phyloP scores from a whole-genome alignment of 2,888 invertebrate species.

The Erebia ligea region DNA sequence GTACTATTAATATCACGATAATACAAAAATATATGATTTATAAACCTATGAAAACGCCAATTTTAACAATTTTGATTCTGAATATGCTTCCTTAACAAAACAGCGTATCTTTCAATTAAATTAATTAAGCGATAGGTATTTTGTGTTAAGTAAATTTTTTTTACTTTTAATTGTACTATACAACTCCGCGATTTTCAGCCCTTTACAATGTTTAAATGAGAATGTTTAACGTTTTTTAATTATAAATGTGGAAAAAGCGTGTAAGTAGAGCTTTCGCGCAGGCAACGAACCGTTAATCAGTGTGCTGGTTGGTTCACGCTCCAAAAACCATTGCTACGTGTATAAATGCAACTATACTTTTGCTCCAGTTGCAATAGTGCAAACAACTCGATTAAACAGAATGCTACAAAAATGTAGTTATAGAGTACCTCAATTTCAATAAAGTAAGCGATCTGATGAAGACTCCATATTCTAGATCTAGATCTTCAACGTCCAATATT shows the following conservation, averaged over 20 bases:
- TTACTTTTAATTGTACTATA: too few relatives aligned
- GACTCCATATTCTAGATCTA: too few relatives aligned
- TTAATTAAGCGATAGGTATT: too few relatives aligned
- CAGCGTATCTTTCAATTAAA: too few relatives aligned
- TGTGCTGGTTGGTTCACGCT: conserved; percentile 28
- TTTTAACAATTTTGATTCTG: too few relatives aligned
- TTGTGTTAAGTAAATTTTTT: too few relatives aligned
- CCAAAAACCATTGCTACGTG: conserved; percentile 19
- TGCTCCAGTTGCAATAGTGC: conserved; percentile 8
- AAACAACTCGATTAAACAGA: background rate
- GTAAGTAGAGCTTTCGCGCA: conserved; percentile 18
- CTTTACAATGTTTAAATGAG: background rate
- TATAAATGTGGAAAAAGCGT: conserved; percentile 14
- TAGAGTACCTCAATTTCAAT: background rate
- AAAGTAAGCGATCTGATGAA: too few relatives aligned
- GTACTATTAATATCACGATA: too few relatives aligned
- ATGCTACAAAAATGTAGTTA: background rate
- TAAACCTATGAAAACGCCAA: too few relatives aligned
- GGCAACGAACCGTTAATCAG: conserved; percentile 26
- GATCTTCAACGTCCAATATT: too few relatives aligned
- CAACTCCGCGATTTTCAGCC: background rate
- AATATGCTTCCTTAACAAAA: too few relatives aligned
- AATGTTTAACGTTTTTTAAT: conserved; percentile 2
- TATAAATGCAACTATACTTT: conserved; percentile 12
- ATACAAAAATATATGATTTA: too few relatives aligned